Conservation (phyloP, 2,113 vertebrate species). For the Pyxicephalus adspersus region DNA sequence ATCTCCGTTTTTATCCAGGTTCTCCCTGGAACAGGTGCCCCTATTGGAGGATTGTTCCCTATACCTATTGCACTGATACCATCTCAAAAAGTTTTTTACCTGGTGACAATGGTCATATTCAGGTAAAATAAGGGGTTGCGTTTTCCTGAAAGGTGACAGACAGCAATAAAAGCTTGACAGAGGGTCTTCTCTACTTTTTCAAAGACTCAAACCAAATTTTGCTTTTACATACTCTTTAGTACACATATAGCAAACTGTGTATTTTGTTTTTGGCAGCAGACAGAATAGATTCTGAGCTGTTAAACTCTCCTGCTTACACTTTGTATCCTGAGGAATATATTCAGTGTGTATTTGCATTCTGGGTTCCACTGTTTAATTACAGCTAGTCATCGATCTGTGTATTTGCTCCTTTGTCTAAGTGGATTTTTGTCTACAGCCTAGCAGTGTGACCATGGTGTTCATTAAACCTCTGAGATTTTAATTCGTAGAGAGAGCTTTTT, state of each 20-base stretch:
- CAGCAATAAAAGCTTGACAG: too few species aligned
- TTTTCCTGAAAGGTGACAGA: too few species aligned
- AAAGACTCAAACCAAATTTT: too few species aligned
- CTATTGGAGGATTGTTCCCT: too few species aligned
- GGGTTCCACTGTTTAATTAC: slow-evolving; percentile 41
- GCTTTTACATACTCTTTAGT: neutral
- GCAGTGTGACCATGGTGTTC: slow-evolving; percentile 20
- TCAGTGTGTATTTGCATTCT: slow-evolving; percentile 7
- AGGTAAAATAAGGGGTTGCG: too few species aligned
- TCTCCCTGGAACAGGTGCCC: too few species aligned
- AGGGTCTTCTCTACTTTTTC: too few species aligned
- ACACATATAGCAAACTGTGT: neutral
- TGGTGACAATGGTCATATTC: too few species aligned
- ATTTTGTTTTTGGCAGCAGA: neutral
- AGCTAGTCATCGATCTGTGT: slow-evolving; percentile 36
- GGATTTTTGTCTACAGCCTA: slow-evolving; percentile 38
- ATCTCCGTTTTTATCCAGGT: too few species aligned
- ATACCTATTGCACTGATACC: too few species aligned
- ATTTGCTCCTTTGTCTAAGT: slow-evolving; percentile 25
- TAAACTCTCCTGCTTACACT: neutral
- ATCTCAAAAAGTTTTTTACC: too few species aligned
- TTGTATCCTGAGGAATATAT: neutral
- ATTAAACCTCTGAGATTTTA: slow-evolving; percentile 47
- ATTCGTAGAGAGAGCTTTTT: slow-evolving; percentile 39
- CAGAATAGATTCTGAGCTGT: neutral